Base-by-base conservation (phyloP, 2,888 invertebrate species). In the Odontocerum albicorne region DNA sequence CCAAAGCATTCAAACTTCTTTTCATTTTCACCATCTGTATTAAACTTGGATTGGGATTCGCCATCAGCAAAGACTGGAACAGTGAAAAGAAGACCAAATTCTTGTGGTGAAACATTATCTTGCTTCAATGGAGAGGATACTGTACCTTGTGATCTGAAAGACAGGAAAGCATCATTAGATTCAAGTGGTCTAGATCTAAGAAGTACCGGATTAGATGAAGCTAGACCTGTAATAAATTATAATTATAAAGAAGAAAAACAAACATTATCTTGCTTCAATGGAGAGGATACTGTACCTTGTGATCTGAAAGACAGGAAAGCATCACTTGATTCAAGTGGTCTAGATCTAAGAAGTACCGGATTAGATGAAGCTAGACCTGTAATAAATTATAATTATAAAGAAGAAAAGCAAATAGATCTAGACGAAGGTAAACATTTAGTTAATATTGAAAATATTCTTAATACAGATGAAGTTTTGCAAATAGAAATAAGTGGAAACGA, bases 51-150 rank as follows among this genome's bases (percentile, higher is more conserved):
- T 67, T 88, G 87, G 87, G 87, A 88, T 68, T 85, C 84, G 17
- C 85, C 87, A 31, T 87, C 86, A 17, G 74, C 81, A 21, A 80
- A 80, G 66, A 88, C 87, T 1, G 87, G 87, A 10, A 88, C 88
- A 1, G 86, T 88, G 2, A 87, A 86, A 67, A 74, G 86, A 62
- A 75, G 87, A 61, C 81, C 84, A 49, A 74, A 78, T 21, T 84
- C 85, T 1, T 75, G 78, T 53, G 67, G 60, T 39, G 64, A 59
- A 22, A 27, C 49, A 27, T 16, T 50, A 4, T 33, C 43, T 8
- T 49, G 49, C 13, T 39, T 39, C n/a, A 15, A 19, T 4, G 31
- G 27, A n/a, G 12, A 13, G 13, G 49, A 49, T 4, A 40, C 39
- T 20, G 49, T 40, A 3, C 35, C 8, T 16, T 7, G 10, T 4